Evolutionary conservation across 2,888 invertebrate genomes (phyloP).

Genomic region (Melanophora roralis): DNA sequence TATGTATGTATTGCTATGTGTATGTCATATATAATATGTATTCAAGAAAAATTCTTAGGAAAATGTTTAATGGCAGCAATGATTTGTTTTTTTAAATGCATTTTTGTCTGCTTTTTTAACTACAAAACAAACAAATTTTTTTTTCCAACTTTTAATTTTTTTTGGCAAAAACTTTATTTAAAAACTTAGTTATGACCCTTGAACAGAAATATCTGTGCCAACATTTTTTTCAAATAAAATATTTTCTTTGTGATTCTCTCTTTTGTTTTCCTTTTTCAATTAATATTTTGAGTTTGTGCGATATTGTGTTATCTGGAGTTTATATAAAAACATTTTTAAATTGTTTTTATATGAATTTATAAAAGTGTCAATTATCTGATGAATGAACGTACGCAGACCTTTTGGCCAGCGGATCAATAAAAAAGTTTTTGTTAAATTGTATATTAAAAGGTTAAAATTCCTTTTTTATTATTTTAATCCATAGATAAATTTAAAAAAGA

Average conservation of each 20-base stretch:
- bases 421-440: too few relatives aligned
- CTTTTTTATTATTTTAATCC: too few relatives aligned
- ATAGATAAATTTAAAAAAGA: too few relatives aligned
- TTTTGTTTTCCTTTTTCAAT: not conserved
- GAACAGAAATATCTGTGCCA: conserved; percentile 47
- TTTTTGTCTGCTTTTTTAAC: conserved; percentile 22
- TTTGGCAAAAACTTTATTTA: conserved; percentile 59
- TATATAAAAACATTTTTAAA: conserved; percentile 27
- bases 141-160: conserved; percentile 12
- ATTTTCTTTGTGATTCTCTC: conserved; percentile 10
- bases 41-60: too few relatives aligned
- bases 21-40: too few relatives aligned
- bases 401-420: too few relatives aligned
- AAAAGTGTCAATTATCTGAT: conserved; percentile 46
- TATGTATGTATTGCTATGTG: not conserved
- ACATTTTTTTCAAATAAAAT: conserved; percentile 43
- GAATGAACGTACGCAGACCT: too few relatives aligned
- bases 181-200: conserved; percentile 54
- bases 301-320: not conserved
- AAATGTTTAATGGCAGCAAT: conserved; percentile 21
- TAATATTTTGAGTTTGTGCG: not conserved
- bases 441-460: too few relatives aligned
- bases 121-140: not conserved
- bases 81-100: conserved; percentile 25
- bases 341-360: conserved; percentile 46